phyloP scores from a whole-genome alignment of 2,888 invertebrate species.

The Luperina testacea region DNA sequence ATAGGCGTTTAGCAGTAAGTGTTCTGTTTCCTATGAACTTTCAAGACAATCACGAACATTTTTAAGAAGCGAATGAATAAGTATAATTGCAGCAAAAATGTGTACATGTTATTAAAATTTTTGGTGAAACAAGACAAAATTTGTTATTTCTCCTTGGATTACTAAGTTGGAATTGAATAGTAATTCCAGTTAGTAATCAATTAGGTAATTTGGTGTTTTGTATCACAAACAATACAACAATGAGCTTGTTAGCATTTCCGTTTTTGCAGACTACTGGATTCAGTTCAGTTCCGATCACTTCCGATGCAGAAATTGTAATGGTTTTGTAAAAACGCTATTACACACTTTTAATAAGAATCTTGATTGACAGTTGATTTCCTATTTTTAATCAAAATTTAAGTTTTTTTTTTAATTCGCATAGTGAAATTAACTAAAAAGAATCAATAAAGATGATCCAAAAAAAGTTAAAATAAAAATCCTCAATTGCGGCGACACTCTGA shows the following conservation, averaged over 20 bases:
- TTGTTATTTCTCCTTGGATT: neutral
- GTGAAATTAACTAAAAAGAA: no score
- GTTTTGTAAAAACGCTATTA: no score
- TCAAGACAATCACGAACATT: neutral
- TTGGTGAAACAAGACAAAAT: neutral
- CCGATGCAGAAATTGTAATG: no score
- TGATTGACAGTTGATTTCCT: no score
- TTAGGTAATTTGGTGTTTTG: neutral
- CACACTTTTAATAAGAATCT: no score
- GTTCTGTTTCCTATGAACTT: neutral
- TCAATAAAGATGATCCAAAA: no score
- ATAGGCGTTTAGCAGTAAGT: neutral
- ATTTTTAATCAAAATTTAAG: no score
- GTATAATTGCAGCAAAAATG: neutral
- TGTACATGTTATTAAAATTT: neutral
- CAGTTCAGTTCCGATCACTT: no score
- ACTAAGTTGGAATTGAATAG: conserved; percentile 2
- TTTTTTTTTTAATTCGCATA: no score
- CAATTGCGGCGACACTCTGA: no score
- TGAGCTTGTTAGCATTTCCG: neutral
- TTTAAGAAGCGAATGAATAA: neutral
- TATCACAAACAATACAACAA: conserved; percentile 12
- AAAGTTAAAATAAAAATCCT: no score
- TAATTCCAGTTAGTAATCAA: neutral
- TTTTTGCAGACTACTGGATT: neutral